Conservation (phyloP, 2,797 vertebrate genomes). For the Sebastes glaucus region DNA sequence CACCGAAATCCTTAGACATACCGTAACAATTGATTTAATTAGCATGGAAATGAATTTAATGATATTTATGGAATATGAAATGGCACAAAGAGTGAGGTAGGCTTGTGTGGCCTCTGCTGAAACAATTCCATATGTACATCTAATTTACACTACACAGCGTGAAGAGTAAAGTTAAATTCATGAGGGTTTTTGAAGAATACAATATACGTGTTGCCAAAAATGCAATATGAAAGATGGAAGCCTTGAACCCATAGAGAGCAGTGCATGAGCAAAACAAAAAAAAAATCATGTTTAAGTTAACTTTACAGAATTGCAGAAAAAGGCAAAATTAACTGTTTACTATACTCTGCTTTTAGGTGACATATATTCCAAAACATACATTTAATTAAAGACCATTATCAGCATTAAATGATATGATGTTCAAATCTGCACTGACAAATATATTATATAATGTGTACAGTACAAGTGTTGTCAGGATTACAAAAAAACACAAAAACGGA, state of each 20-base stretch:
- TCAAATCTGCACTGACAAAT: not conserved
- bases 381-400: not conserved
- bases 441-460: not conserved
- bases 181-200: not conserved
- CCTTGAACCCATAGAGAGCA: not conserved
- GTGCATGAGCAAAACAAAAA: no score
- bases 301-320: not conserved
- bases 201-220: not conserved
- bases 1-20: conserved; percentile 5
- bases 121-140: not conserved
- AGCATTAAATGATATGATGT: not conserved
- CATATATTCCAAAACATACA: not conserved
- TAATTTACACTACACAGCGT: not conserved
- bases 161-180: not conserved
- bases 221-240: not conserved
- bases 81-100: not conserved
- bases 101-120: not conserved
- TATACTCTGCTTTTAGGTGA: not conserved
- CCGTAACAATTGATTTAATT: not conserved
- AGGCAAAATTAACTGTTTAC: not conserved
- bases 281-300: not conserved
- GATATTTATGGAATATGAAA: not conserved
- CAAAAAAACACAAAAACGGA: not conserved
- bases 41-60: not conserved
- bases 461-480: not conserved